phyloP scores from a whole-genome alignment of 2,113 vertebrate species.

The Saccopteryx bilineata region DNA sequence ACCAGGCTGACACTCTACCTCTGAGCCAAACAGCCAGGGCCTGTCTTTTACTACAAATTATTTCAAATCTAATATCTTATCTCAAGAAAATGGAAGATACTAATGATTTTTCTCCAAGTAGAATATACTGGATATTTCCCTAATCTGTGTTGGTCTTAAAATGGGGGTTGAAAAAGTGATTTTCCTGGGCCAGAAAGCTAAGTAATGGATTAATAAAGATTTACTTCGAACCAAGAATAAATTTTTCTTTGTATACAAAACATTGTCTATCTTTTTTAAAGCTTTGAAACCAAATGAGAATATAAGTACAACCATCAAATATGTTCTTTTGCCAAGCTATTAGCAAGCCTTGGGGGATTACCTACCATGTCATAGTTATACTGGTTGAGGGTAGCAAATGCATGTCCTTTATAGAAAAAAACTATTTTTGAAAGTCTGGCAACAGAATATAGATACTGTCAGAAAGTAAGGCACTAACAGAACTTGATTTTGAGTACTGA shows the following conservation, averaged over 20 bases:
- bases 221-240: not conserved
- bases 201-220: not conserved
- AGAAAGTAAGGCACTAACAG: not conserved
- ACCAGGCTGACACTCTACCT: too few species aligned
- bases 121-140: not conserved
- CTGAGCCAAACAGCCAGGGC: too few species aligned
- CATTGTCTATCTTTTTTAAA: not conserved
- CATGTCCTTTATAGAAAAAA: not conserved
- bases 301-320: not conserved
- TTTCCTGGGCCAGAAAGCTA: not conserved
- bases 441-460: not conserved
- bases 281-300: conserved; percentile 13
- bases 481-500: not conserved
- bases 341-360: not conserved
- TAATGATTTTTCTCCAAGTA: not conserved
- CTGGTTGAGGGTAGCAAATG: not conserved
- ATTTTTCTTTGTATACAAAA: not conserved
- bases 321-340: not conserved
- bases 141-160: not conserved
- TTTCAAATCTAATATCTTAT: not conserved
- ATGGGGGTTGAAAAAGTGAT: not conserved
- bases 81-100: not conserved
- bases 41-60: not conserved
- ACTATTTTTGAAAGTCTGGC: not conserved
- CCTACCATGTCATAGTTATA: not conserved